A percentile compares a stretch with the other conserved stretches of the same genome.
phyloP scores from a whole-genome alignment of 2,113 vertebrate genomes.

The Candoia aspera region DNA sequence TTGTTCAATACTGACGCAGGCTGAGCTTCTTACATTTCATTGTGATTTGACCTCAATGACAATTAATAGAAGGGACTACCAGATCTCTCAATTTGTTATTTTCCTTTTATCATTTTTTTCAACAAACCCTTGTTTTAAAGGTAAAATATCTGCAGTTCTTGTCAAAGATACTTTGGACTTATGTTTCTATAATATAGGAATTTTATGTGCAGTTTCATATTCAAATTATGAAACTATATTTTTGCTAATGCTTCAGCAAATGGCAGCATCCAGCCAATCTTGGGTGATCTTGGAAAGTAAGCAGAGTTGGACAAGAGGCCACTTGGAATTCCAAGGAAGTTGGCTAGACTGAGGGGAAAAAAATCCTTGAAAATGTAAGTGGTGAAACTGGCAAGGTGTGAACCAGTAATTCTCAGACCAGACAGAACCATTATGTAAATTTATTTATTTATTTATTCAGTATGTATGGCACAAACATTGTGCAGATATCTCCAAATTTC shows the following conservation, averaged over 20 bases:
- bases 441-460: background rate
- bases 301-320: background rate
- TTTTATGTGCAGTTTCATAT: background rate
- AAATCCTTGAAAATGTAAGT: background rate
- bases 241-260: background rate
- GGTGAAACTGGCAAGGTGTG: background rate
- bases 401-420: background rate
- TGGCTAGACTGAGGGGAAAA: background rate
- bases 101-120: background rate
- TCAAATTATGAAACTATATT: background rate
- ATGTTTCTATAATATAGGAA: background rate
- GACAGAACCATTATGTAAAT: background rate
- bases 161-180: background rate
- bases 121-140: background rate
- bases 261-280: background rate
- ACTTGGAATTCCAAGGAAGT: background rate
- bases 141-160: background rate
- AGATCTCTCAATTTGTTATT: background rate
- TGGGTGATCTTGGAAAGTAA: background rate
- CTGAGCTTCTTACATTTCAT: background rate
- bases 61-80: background rate
- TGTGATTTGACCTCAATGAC: too few species aligned
- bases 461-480: background rate
- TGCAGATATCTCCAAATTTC: background rate
- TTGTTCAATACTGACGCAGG: background rate